A percentile compares a stretch with the other conserved stretches of the same genome.
These are phyloP conservation scores for Xanthia icteritia DNA, from an alignment of 2,888 invertebrate species.

Conservation along the genomic window DNA sequence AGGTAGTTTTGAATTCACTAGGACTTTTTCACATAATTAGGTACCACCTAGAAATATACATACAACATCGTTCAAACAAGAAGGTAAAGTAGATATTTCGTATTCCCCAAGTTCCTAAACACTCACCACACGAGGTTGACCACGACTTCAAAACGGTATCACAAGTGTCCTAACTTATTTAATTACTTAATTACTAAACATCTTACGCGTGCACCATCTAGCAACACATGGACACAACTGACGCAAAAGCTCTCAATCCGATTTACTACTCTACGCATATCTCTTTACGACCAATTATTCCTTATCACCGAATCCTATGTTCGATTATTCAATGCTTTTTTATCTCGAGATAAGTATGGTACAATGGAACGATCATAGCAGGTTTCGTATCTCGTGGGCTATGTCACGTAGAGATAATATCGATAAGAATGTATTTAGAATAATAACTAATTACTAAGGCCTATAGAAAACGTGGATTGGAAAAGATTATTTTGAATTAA, in stretches of 20 bases:
- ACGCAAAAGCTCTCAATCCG: neutral
- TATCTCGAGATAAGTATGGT: conserved; percentile 32
- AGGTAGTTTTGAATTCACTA: neutral
- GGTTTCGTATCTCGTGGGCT: conserved; percentile 69
- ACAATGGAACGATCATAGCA: conserved; percentile 18
- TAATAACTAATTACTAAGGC: conserved; percentile 54
- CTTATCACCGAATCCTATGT: conserved; percentile 33
- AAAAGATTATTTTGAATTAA: conserved; percentile 22
- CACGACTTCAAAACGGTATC: conserved; percentile 18
- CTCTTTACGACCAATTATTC: conserved; percentile 34
- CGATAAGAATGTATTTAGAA: conserved; percentile 70
- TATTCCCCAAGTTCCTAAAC: neutral
- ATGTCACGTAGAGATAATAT: conserved; percentile 81
- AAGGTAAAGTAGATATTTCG: neutral
- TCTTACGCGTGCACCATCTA: conserved; percentile 52
- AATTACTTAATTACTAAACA: conserved; percentile 33
- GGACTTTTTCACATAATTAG: neutral
- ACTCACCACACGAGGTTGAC: conserved; percentile 54
- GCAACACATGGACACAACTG: conserved; percentile 54
- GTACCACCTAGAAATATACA: neutral
- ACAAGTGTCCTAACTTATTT: conserved; percentile 22
- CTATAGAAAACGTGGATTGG: conserved; percentile 47
- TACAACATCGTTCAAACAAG: neutral
- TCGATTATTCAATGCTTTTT: conserved; percentile 43
- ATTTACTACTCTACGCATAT: conserved; percentile 31